phyloP scores from a whole-genome alignment of 2,888 invertebrate genomes.

The Argynnis bischoffii region DNA sequence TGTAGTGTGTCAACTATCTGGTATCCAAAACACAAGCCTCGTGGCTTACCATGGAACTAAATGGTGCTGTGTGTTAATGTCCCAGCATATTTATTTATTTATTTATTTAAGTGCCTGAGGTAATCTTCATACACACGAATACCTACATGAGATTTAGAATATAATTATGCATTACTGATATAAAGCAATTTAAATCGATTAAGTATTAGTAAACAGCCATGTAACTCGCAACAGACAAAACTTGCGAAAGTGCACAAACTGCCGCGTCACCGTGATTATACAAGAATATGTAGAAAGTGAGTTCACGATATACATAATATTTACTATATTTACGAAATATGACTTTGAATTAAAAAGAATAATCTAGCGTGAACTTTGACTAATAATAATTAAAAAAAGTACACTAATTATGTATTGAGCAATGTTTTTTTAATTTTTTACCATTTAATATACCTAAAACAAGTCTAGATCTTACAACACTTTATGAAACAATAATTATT shows the following conservation, averaged over 20 bases:
- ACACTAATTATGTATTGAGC: not conserved
- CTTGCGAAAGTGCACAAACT: slow-evolving; percentile 33
- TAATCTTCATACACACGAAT: no score
- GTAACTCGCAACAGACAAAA: slow-evolving; percentile 20
- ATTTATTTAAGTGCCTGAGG: no score
- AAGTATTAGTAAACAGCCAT: not conserved
- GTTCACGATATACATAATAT: slow-evolving; percentile 34
- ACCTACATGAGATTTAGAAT: not conserved
- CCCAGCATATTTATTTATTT: no score
- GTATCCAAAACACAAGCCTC: no score
- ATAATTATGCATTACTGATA: no score
- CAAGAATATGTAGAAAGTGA: slow-evolving; percentile 41
- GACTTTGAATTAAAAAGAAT: slow-evolving; percentile 23
- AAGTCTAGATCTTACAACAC: no score
- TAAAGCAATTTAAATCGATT: not conserved
- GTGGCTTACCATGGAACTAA: no score
- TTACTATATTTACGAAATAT: slow-evolving; percentile 21
- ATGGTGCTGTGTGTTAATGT: no score
- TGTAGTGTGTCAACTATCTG: no score
- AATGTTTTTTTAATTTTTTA: not conserved
- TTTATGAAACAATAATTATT: no score
- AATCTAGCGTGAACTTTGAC: not conserved
- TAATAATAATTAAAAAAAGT: not conserved
- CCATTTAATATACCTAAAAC: no score
- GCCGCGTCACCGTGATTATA: slow-evolving; percentile 40